Base-by-base conservation (phyloP, 1,140 invertebrate species). In the Halesus radiatus region DNA sequence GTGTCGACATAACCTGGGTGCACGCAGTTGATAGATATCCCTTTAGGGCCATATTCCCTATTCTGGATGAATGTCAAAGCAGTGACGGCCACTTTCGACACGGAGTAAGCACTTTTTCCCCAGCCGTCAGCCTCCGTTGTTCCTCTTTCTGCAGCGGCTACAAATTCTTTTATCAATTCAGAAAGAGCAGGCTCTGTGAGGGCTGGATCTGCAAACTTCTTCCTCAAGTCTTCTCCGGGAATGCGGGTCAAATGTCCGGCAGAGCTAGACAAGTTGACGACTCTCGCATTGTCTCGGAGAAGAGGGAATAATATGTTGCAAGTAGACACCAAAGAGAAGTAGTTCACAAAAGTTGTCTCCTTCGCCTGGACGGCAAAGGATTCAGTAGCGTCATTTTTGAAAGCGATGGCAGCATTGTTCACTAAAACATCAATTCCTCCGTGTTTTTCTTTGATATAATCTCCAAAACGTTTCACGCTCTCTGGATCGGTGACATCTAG, bases 371-470 rank as follows among this genome's bases (percentile, higher is more conserved):
- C 89, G 1, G 86, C 82, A 80, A 93, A 92, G 1, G 94, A 91
- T 77, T 93, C 94, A 1, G 90, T 90, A 0, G 93, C 90, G 76
- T 86, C 86, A 18, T 80, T 78, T 88, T 92, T 94, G 85, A 92
- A 96, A 4, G 94, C 93, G 75, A 96, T 96, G 0, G 92, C 96
- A 68, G 96, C 96, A 90, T 97, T 97, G 85, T 97, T 97, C 0
- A 97, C 91, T 15, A 97, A 87, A 37, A 97, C 84, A 90, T 97
- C 95, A 1, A 97, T 86, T 1, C 95, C 94, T 15, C 92, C 93
- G 86, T 97, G 91, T 23, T 90, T 92, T 29, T 90, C 84, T 84
- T 92, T 88, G 0, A 97, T 83, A 84, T 91, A 92, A 79, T 92
- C 89, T 0, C 88, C 85, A 54, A 96, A 91, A 3, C 80, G 86